These are phyloP conservation scores for Tipula confusa DNA, from an alignment of 2,888 invertebrate genomes.

Conservation along the genomic window DNA sequence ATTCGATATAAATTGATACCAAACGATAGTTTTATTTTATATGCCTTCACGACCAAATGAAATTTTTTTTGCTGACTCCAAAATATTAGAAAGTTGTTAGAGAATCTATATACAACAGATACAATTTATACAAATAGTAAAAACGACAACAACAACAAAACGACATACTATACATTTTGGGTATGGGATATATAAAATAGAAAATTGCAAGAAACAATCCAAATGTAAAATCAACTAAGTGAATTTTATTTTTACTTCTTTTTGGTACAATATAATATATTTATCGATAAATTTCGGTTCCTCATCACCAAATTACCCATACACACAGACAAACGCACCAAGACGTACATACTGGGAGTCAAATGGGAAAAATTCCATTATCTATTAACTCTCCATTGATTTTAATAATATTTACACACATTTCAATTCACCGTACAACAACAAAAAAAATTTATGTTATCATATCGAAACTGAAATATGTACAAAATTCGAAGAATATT, in stretches of 20 bases:
- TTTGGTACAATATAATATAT: neutral
- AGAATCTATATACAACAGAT: neutral
- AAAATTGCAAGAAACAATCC: neutral
- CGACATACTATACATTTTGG: neutral
- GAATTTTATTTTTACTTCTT: neutral
- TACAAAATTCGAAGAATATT: neutral
- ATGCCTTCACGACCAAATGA: too few relatives aligned
- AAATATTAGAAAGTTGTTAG: neutral
- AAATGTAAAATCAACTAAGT: constrained; percentile 20
- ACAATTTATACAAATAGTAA: neutral
- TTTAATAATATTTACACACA: neutral
- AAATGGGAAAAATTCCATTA: neutral
- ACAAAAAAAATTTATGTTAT: neutral
- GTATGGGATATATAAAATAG: neutral
- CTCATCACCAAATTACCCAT: neutral
- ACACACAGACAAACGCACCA: too few relatives aligned
- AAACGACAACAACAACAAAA: neutral
- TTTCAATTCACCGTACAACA: neutral
- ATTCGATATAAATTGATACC: too few relatives aligned
- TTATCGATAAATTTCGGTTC: neutral
- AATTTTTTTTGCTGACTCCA: neutral
- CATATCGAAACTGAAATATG: neutral
- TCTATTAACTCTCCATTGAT: constrained; percentile 20
- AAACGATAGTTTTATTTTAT: too few relatives aligned
- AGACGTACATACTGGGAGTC: too few relatives aligned